phyloP scores from a whole-genome alignment of 2,797 vertebrate genomes.

The Diplodus sargus region DNA sequence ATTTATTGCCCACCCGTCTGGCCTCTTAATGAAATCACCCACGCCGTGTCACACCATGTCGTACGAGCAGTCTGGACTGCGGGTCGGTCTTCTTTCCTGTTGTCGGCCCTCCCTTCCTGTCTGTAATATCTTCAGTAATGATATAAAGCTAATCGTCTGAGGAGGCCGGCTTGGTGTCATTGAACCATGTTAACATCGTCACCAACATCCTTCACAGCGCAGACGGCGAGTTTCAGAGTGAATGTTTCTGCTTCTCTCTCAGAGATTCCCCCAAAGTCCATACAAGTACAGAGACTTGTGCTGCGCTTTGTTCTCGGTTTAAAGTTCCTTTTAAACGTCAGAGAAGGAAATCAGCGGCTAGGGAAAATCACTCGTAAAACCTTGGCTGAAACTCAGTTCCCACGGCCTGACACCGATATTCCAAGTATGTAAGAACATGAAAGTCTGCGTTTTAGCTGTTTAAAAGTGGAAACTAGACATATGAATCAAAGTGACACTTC shows the following conservation, averaged over 20 bases:
- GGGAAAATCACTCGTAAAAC: too few species aligned
- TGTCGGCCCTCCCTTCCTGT: conserved; percentile 1
- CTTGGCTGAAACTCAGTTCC: neutral
- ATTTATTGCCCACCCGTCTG: neutral
- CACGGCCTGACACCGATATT: neutral
- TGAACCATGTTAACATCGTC: conserved; percentile 8
- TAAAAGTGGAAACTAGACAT: neutral
- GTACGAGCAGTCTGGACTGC: neutral
- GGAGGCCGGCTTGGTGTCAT: conserved; percentile 23
- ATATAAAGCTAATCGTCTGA: conserved; percentile 32
- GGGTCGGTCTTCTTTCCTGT: neutral
- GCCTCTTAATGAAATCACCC: conserved; percentile 20
- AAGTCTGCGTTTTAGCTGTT: neutral
- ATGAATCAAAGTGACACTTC: too few species aligned
- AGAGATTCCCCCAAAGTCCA: too few species aligned
- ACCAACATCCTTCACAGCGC: neutral
- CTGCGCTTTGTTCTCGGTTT: too few species aligned
- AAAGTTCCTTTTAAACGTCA: too few species aligned
- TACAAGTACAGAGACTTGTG: too few species aligned
- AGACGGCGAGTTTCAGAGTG: neutral
- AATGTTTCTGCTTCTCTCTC: neutral
- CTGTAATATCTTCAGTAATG: conserved; percentile 21
- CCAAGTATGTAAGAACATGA: too few species aligned
- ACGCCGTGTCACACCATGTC: neutral
- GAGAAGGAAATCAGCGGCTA: too few species aligned